Evolutionary conservation across 2,113 vertebrate genomes (phyloP).

Genomic region (Rousettus leschenaultii): DNA sequence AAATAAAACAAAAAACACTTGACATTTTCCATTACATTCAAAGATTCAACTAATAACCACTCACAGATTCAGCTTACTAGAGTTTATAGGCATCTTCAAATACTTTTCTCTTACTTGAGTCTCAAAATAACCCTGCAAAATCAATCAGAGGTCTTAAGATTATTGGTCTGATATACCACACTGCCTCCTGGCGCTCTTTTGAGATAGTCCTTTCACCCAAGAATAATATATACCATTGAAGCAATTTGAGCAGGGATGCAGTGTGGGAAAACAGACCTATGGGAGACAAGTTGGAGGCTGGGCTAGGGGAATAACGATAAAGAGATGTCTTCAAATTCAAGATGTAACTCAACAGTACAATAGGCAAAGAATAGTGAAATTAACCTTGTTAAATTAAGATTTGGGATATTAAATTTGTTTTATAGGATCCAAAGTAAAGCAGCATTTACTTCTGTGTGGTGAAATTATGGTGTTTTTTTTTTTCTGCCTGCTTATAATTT

Average conservation of each 20-base stretch:
- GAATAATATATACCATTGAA: neutral
- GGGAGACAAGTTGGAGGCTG: neutral
- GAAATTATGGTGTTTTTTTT: neutral
- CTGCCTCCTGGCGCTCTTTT: neutral
- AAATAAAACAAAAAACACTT: neutral
- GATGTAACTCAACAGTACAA: neutral
- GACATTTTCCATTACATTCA: neutral
- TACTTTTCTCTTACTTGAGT: neutral
- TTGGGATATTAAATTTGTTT: neutral
- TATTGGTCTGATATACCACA: neutral
- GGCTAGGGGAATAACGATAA: neutral
- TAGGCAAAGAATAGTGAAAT: neutral
- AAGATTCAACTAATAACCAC: neutral
- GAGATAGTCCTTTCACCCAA: neutral
- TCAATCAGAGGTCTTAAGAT: neutral
- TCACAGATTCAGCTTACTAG: neutral
- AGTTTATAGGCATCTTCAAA: neutral
- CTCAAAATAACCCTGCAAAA: neutral
- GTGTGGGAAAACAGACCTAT: neutral
- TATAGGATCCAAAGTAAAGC: neutral
- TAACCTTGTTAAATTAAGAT: neutral
- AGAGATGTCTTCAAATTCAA: neutral
- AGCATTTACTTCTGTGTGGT: neutral
- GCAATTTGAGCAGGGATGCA: neutral
- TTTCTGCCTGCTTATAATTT: neutral